Base-by-base conservation (phyloP, 2,797 vertebrate genomes). In the Hippopotamyrus pictus region DNA sequence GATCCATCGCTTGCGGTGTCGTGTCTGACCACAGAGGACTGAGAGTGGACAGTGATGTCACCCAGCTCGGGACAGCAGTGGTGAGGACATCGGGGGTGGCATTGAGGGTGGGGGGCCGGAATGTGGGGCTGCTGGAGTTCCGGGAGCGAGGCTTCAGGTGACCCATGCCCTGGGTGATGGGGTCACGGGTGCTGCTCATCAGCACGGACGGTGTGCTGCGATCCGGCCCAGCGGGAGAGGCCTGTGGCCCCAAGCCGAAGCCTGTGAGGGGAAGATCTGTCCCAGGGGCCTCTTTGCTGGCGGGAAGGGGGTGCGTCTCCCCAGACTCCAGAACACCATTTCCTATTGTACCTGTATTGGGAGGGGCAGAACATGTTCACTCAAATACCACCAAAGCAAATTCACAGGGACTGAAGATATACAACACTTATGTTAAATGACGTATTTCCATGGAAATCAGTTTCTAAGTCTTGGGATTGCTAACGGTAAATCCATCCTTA, bases 281-380 rank as follows among this genome's bases (percentile, higher is more conserved):
- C 0, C 50, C 90, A 90, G 91, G 92, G n/a, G 91, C 90, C 88
- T 92, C 91, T 86, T 93, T 89, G 2, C 93, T 93, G 44, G 92
- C 91, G 48, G 92, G 91, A n/a, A 95, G 85, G 37, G 92, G 88
- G 17, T 95, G 93, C 59, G 93, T 95, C 76, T 91, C 93, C 88
- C 95, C 96, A 89, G 94, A 93, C 90, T 94, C 94, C 92, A 96
- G 93, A 89, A 95, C 94, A 29, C 92, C 92, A 90, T 95, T 95
- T 90, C 95, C 95, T 90, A 97, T 91, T 14, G 95, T 93, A 86
- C 96, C 97, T 97, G 91, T 33, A 29, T 59, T 41, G 46, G 48
- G 1, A 50, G 88, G 86, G 88, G 86, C 88, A 82, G 2, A 22
- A 12, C 19, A 46, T 3, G 41, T n/a, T 7, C 76, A 82, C 37